phyloP scores from a whole-genome alignment of 1,140 invertebrate species.

The Leptinotarsa defecta region DNA sequence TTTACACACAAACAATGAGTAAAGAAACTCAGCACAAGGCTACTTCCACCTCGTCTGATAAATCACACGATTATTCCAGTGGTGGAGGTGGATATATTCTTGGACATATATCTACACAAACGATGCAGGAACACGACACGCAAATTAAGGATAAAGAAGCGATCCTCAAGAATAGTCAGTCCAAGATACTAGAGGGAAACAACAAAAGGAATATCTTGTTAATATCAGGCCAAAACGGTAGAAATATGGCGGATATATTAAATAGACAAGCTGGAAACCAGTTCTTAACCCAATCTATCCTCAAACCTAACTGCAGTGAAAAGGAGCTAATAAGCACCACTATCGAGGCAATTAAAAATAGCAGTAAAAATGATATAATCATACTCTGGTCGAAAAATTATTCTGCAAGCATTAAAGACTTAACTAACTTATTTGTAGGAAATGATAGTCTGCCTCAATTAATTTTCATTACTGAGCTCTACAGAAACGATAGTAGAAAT shows the following conservation, averaged over 20 bases:
- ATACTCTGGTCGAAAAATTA: conserved; percentile 6
- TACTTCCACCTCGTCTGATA: background rate
- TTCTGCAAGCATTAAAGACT: background rate
- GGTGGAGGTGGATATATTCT: background rate
- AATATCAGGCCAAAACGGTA: background rate
- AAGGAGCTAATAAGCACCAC: background rate
- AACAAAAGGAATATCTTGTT: background rate
- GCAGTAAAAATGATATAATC: background rate
- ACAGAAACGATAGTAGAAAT: background rate
- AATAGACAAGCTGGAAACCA: background rate
- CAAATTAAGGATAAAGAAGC: background rate
- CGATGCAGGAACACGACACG: background rate
- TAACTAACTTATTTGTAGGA: background rate
- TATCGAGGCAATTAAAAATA: background rate
- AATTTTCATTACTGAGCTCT: conserved; percentile 9
- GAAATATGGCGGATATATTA: conserved; percentile 1
- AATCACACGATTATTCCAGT: background rate
- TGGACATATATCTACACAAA: background rate
- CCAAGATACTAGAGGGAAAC: background rate
- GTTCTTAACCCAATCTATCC: background rate
- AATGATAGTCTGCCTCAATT: conserved; percentile 4
- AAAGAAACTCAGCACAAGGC: conserved; percentile 1
- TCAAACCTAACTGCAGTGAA: background rate
- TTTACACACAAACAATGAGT: background rate
- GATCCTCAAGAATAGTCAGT: background rate